A percentile compares a stretch with the other conserved stretches of the same genome.
Conservation (phyloP, 2,797 vertebrate genomes). For the Sebastes iracundus region DNA sequence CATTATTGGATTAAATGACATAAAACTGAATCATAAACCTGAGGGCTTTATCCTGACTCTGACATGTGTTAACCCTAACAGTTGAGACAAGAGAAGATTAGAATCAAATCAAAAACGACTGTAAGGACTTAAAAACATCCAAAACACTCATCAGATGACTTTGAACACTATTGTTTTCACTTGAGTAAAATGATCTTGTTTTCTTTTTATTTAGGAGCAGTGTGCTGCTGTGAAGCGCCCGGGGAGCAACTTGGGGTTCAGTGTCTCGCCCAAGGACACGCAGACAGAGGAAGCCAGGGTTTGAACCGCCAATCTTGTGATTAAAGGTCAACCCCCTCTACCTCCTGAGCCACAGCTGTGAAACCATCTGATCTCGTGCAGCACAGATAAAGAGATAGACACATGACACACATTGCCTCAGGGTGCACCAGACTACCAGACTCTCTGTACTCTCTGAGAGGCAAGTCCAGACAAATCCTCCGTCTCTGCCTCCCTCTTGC, state of each 20-base stretch:
- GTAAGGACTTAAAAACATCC: neutral
- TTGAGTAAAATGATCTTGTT: neutral
- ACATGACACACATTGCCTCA: constrained; percentile 13
- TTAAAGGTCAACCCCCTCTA: neutral
- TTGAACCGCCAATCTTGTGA: neutral
- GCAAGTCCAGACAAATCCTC: constrained; percentile 58
- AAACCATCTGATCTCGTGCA: constrained; percentile 7
- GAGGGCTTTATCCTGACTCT: neutral
- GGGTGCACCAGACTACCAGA: constrained; percentile 18
- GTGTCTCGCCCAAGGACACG: neutral
- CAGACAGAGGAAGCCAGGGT: neutral
- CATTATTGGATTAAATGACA: neutral
- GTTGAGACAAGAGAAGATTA: neutral
- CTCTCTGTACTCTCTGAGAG: constrained; percentile 10
- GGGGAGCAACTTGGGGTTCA: neutral
- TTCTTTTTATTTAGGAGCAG: neutral
- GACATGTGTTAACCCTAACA: neutral
- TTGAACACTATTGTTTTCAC: neutral
- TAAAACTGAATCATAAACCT: neutral
- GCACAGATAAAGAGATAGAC: constrained; percentile 10
- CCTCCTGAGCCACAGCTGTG: neutral
- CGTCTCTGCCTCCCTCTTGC: constrained; percentile 17
- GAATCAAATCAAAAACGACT: neutral
- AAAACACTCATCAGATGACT: neutral
- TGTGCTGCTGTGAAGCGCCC: neutral